A percentile compares a stretch with the other conserved stretches of the same genome.
phyloP scores from a whole-genome alignment of 1,140 invertebrate genomes.

The Anoplophora glabripennis region DNA sequence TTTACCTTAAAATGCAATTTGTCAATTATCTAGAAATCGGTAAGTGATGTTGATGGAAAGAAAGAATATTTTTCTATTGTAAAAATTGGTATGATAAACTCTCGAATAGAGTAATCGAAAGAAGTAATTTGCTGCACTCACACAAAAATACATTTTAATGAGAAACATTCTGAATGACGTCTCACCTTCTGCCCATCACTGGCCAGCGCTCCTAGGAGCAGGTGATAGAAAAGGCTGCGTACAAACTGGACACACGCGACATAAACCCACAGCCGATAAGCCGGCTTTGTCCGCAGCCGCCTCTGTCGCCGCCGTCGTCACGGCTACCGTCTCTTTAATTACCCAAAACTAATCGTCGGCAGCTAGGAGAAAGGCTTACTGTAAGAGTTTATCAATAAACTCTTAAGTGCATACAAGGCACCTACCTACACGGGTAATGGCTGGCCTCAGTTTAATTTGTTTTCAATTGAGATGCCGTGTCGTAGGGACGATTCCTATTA shows the following conservation, averaged over 20 bases:
- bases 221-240: conserved; percentile 8
- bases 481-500: too few relatives aligned
- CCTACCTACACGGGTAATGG: not conserved
- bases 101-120: too few relatives aligned
- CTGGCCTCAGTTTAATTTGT: conserved; percentile 10
- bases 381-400: conserved; percentile 16
- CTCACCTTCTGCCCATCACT: too few relatives aligned
- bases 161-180: too few relatives aligned
- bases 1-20: too few relatives aligned
- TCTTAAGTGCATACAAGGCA: conserved; percentile 14
- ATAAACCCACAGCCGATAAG: conserved; percentile 22
- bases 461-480: not conserved
- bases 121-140: too few relatives aligned
- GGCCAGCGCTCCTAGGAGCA: conserved; percentile 10
- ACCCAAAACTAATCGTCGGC: conserved; percentile 24
- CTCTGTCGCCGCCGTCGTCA: conserved; percentile 17
- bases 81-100: too few relatives aligned
- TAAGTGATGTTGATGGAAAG: too few relatives aligned
- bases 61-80: too few relatives aligned
- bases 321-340: conserved; percentile 24
- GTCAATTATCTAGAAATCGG: too few relatives aligned
- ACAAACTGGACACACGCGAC: conserved; percentile 22
- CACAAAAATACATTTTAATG: too few relatives aligned
- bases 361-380: conserved; percentile 4
- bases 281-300: conserved; percentile 13